phyloP scores from a whole-genome alignment of 1,140 invertebrate species.

The Drosophila sulfurigaster region DNA sequence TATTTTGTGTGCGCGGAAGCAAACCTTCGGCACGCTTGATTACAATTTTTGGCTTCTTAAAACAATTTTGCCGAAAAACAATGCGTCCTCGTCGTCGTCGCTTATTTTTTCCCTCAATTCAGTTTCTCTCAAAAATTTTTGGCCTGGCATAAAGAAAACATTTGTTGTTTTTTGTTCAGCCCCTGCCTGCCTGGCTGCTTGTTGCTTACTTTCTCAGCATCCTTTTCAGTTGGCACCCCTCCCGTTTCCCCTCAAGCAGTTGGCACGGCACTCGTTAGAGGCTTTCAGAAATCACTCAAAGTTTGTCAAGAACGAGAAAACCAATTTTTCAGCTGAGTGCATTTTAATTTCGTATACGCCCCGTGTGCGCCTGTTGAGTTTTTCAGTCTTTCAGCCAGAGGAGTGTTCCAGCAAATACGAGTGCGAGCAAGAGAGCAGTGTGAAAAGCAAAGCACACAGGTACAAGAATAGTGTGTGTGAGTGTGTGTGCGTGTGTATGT shows the following conservation, averaged over 20 bases:
- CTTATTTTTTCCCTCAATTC: background rate
- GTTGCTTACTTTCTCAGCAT: constrained; percentile 49
- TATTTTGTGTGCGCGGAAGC: constrained; percentile 52
- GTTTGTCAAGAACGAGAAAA: constrained; percentile 83
- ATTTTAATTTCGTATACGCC: constrained; percentile 82
- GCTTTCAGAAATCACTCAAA: constrained; percentile 83
- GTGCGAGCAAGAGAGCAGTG: constrained; percentile 11
- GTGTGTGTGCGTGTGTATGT: constrained; percentile 31
- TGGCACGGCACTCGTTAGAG: constrained; percentile 63
- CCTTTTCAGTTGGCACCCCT: background rate
- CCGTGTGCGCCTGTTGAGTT: constrained; percentile 58
- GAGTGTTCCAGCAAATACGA: background rate
- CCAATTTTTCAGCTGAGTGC: constrained; percentile 85
- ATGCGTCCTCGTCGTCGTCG: background rate
- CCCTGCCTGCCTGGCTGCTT: constrained; percentile 28
- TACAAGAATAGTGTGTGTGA: background rate
- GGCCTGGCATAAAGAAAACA: constrained; percentile 50
- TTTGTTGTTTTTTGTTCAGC: constrained; percentile 39
- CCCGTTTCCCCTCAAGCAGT: background rate
- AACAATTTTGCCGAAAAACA: constrained; percentile 62
- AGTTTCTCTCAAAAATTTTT: constrained; percentile 25
- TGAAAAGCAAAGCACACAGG: constrained; percentile 35
- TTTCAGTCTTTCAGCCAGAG: constrained; percentile 29
- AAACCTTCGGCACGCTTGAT: constrained; percentile 67
- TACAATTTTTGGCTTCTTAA: constrained; percentile 62